These are phyloP conservation scores for Pristionchus arcanus DNA, from an alignment of 2,888 invertebrate genomes.

Conservation along the genomic window DNA sequence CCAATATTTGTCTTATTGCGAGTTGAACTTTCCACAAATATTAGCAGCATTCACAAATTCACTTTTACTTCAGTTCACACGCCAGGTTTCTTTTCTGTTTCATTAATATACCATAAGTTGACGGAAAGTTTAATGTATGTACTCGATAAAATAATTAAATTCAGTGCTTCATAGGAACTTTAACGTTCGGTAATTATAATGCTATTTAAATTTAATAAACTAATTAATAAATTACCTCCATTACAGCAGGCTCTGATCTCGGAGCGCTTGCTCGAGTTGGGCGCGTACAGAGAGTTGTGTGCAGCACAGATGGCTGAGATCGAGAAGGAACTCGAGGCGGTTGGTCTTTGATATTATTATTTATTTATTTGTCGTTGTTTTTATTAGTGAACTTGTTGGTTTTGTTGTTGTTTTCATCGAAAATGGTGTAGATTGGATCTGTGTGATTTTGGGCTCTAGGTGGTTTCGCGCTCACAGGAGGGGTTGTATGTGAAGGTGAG, in stretches of 20 bases:
- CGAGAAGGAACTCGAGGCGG: conserved; percentile 46
- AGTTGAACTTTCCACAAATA: neutral
- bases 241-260: conserved; percentile 45
- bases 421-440: neutral
- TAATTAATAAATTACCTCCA: neutral
- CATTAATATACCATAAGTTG: too few species aligned
- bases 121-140: too few species aligned
- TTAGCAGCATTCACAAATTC: too few species aligned
- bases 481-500: neutral
- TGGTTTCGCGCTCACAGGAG: neutral
- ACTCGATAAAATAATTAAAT: too few species aligned
- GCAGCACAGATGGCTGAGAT: conserved; percentile 54
- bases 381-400: neutral
- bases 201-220: neutral
- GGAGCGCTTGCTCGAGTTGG: conserved; percentile 46
- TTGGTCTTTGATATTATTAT: neutral
- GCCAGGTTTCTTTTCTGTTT: too few species aligned
- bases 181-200: neutral
- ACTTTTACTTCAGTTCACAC: neutral
- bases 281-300: conserved; percentile 48
- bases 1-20: neutral
- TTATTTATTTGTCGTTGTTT: neutral
- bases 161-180: too few species aligned
- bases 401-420: neutral
- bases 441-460: neutral